Conservation (phyloP, 2,888 invertebrate species). For the Diadegma fenestrale region DNA sequence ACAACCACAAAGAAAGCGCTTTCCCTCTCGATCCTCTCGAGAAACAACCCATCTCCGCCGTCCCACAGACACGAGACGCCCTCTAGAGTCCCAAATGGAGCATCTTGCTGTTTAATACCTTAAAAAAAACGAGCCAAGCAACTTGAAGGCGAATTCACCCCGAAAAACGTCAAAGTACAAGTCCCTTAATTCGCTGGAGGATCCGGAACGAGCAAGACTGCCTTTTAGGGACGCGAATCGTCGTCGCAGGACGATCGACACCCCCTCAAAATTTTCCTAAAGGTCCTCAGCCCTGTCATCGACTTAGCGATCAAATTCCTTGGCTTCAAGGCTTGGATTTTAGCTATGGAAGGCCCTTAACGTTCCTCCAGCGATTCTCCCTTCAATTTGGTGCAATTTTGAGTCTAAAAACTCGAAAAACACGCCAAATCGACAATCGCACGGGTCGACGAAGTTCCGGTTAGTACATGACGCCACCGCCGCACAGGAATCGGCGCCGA, state of each 20-base stretch:
- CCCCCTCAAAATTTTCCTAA: not conserved
- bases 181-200: not conserved
- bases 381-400: too few species aligned
- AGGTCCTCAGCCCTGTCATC: too few species aligned
- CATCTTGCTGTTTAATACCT: not conserved
- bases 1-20: slow-evolving; percentile 80
- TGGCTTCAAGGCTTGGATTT: too few species aligned
- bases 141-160: not conserved
- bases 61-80: slow-evolving; percentile 36
- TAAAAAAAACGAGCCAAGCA: not conserved
- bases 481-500: not conserved
- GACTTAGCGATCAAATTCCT: too few species aligned
- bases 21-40: slow-evolving; percentile 78
- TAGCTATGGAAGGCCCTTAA: too few species aligned
- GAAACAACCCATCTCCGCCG: slow-evolving; percentile 36
- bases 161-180: not conserved
- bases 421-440: too few species aligned
- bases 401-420: too few species aligned
- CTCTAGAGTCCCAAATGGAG: slow-evolving; percentile 23
- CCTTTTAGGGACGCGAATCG: not conserved
- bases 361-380: too few species aligned
- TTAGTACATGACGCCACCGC: slow-evolving; percentile 16
- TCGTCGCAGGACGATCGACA: not conserved
- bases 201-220: not conserved
- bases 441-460: not conserved